Evolutionary conservation across 2,888 invertebrate genomes (phyloP).

Genomic region (Drosophila suboccidentalis): DNA sequence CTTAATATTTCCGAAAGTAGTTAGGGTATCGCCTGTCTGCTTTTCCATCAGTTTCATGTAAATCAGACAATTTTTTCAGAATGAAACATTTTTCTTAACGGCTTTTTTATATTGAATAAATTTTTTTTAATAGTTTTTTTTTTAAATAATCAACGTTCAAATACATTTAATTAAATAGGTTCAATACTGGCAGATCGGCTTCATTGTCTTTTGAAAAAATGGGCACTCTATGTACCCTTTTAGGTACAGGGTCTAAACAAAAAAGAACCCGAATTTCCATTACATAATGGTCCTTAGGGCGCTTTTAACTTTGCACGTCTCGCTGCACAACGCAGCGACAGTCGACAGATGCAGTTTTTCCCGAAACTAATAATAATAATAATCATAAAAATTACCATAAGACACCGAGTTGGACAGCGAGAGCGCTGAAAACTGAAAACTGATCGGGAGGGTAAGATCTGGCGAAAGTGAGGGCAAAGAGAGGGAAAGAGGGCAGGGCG

Average conservation of each 20-base stretch:
- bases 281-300: constrained; percentile 54
- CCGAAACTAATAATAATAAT: constrained; percentile 65
- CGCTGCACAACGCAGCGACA: constrained; percentile 57
- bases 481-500: constrained; percentile 21
- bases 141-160: no score
- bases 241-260: neutral
- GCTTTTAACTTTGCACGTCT: constrained; percentile 76
- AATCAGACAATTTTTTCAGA: no score
- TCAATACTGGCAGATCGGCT: no score
- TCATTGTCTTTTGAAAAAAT: no score
- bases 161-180: no score
- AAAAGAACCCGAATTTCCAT: constrained; percentile 19
- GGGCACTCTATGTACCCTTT: neutral
- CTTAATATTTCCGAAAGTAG: no score
- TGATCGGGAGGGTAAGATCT: constrained; percentile 18
- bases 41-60: no score
- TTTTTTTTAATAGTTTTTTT: no score
- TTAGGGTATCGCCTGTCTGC: no score
- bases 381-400: constrained; percentile 78
- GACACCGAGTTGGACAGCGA: constrained; percentile 49
- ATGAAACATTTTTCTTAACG: no score
- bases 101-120: no score
- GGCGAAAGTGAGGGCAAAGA: constrained; percentile 5
- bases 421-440: neutral
- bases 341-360: constrained; percentile 73